A percentile compares a stretch with the other conserved stretches of the same genome.
These are phyloP conservation scores for Rynchops niger DNA, from an alignment of 2,113 vertebrate genomes.

Conservation along the genomic window DNA sequence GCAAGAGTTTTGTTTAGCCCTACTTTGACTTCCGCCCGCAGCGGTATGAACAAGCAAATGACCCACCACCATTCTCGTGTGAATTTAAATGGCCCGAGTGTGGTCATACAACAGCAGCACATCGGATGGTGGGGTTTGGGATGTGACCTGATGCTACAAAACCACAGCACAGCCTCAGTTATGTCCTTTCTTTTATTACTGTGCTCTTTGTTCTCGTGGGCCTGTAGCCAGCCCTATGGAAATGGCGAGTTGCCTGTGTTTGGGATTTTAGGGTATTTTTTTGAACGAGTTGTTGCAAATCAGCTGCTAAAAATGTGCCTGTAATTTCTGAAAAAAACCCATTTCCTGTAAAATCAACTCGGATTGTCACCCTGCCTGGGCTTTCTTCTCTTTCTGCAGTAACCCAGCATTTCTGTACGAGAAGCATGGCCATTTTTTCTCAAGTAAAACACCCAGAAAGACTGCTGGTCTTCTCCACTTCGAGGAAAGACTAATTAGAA, in stretches of 20 bases:
- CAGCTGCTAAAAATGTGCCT: not conserved
- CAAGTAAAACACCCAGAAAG: not conserved
- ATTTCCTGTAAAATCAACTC: conserved; percentile 4
- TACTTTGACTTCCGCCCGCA: rapidly evolving
- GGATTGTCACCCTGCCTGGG: not conserved
- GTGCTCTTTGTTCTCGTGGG: not conserved
- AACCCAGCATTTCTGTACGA: not conserved
- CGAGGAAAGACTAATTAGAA: not conserved
- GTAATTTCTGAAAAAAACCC: not conserved
- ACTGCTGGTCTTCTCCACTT: not conserved
- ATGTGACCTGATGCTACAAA: not conserved
- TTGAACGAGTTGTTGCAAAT: not conserved
- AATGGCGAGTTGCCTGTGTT: not conserved
- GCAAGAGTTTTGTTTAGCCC: not conserved
- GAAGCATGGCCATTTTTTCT: not conserved
- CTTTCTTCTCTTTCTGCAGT: not conserved
- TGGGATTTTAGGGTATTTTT: not conserved
- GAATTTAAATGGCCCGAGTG: not conserved
- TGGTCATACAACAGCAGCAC: not conserved
- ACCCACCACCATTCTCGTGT: rapidly evolving
- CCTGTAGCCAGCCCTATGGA: not conserved
- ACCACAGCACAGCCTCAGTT: not conserved
- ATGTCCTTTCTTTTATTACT: not conserved
- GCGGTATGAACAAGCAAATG: not conserved
- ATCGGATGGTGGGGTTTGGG: not conserved